Conservation (phyloP, 2,888 invertebrate genomes). For the Helicoverpa assulta region DNA sequence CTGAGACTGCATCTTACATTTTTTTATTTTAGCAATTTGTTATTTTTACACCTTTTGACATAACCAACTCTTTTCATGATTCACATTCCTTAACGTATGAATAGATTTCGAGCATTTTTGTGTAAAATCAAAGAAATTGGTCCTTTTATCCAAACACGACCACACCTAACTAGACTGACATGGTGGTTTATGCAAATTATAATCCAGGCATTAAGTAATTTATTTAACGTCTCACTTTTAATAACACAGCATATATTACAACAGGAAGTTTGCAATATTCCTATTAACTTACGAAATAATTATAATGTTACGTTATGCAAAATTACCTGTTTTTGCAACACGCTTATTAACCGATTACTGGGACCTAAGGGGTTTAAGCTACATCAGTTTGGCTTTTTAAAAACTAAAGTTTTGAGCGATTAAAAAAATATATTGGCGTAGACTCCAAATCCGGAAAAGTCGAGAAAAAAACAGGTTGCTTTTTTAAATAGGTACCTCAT, state of each 20-base stretch:
- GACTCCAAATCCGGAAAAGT: too few species aligned
- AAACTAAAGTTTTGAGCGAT: too few species aligned
- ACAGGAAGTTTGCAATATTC: conserved; percentile 52
- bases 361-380: conserved; percentile 7
- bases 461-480: too few species aligned
- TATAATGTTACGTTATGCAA: conserved; percentile 39
- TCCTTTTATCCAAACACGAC: not conserved
- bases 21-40: too few species aligned
- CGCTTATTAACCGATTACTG: conserved; percentile 35
- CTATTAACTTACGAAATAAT: conserved; percentile 40
- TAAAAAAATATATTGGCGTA: too few species aligned
- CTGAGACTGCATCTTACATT: too few species aligned
- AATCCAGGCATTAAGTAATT: conserved; percentile 37
- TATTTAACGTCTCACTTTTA: conserved; percentile 34
- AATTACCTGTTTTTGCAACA: conserved; percentile 36
- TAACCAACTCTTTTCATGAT: too few species aligned
- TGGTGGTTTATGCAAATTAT: conserved; percentile 19
- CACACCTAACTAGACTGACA: not conserved
- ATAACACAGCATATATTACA: conserved; percentile 32
- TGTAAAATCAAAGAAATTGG: not conserved
- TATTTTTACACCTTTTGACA: too few species aligned
- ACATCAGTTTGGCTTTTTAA: not conserved
- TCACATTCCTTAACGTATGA: too few species aligned
- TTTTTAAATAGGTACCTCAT: too few species aligned
- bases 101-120: not conserved